Evolutionary conservation across 1,140 invertebrate genomes (phyloP).

Genomic region (Batillaria attramentaria): DNA sequence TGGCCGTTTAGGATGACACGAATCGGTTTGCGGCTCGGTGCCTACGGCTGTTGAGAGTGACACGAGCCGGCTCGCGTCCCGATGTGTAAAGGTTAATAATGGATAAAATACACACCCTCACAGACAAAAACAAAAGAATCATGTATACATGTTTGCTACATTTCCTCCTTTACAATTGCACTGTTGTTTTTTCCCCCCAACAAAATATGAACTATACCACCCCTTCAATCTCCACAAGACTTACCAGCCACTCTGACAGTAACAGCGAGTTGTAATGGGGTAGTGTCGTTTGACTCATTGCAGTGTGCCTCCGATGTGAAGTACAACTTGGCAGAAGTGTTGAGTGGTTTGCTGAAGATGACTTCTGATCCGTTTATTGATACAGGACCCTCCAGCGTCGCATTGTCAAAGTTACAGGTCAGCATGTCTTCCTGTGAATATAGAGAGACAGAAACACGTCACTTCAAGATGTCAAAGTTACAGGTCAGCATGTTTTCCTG

Average conservation of each 20-base stretch:
- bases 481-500: slow-evolving; percentile 37
- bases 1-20: too few species aligned
- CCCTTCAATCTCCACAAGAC: slow-evolving; percentile 13
- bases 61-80: too few species aligned
- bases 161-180: too few species aligned
- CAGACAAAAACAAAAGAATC: neutral
- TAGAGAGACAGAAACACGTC: neutral
- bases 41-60: too few species aligned
- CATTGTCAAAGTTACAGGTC: slow-evolving; percentile 37
- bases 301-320: slow-evolving; percentile 34
- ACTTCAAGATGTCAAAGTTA: slow-evolving; percentile 30
- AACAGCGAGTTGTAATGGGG: slow-evolving; percentile 34
- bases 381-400: neutral
- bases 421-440: slow-evolving; percentile 32
- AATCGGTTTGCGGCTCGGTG: too few species aligned
- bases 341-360: slow-evolving; percentile 7
- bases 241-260: slow-evolving; percentile 32
- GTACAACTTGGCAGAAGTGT: slow-evolving; percentile 20
- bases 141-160: too few species aligned
- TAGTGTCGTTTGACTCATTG: slow-evolving; percentile 27
- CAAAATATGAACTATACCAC: too few species aligned
- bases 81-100: neutral
- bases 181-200: too few species aligned
- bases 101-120: neutral
- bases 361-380: neutral